Evolutionary conservation across 2,888 invertebrate species (phyloP).

Genomic region (Lydus trimaculatus): DNA sequence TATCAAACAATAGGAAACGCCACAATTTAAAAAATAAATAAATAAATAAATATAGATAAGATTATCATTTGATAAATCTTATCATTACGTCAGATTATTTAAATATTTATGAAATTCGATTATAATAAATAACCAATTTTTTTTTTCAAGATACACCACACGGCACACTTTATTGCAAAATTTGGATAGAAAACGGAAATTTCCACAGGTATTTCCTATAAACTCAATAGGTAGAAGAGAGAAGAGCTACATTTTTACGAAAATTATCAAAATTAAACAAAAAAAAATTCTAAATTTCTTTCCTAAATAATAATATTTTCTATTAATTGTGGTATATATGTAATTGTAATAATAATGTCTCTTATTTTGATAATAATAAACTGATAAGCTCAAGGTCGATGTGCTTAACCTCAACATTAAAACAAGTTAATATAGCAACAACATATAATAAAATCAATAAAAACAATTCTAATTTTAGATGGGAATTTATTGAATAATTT

Average conservation of each 20-base stretch:
- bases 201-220: not conserved
- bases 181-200: not conserved
- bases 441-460: conserved; percentile 17
- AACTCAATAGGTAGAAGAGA: no score
- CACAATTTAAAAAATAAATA: not conserved
- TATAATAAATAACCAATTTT: no score
- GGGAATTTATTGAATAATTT: not conserved
- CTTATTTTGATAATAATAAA: conserved; percentile 22
- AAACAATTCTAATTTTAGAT: conserved; percentile 16
- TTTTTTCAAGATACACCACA: no score
- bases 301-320: no score
- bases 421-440: conserved; percentile 4
- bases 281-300: no score
- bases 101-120: no score
- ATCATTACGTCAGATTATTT: no score
- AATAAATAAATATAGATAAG: not conserved
- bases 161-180: not conserved
- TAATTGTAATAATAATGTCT: conserved; percentile 11
- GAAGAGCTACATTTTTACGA: no score
- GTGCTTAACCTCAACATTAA: conserved; percentile 25
- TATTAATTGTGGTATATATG: no score
- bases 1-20: not conserved
- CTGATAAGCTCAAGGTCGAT: conserved; percentile 31
- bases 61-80: not conserved
- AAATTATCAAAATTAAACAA: no score